These are phyloP conservation scores for Cyclophora punctaria DNA, from an alignment of 2,888 invertebrate genomes.

Conservation along the genomic window DNA sequence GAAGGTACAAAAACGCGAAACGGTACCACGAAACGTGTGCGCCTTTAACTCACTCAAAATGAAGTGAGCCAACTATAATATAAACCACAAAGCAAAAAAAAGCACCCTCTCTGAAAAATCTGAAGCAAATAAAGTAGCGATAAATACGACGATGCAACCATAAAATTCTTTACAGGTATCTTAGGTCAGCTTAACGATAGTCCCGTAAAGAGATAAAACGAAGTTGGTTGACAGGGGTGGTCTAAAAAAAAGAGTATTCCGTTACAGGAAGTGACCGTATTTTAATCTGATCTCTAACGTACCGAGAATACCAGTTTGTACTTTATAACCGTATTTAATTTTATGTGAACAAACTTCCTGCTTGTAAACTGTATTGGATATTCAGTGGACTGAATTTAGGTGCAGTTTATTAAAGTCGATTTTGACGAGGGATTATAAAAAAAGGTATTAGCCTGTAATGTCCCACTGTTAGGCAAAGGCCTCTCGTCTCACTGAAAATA, in stretches of 20 bases:
- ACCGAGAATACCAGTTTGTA: constrained; percentile 25
- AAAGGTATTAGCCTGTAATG: too few species aligned
- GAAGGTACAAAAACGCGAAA: too few species aligned
- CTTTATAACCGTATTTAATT: constrained; percentile 13
- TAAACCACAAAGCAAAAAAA: too few species aligned
- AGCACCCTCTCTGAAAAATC: too few species aligned
- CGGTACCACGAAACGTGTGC: too few species aligned
- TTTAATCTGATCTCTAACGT: constrained; percentile 39
- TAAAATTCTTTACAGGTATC: constrained; percentile 25
- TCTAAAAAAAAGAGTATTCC: constrained; percentile 41
- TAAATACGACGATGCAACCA: neutral
- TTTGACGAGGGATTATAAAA: too few species aligned
- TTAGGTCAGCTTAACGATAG: constrained; percentile 51
- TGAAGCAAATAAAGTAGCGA: too few species aligned
- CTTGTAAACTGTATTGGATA: neutral
- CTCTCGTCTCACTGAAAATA: too few species aligned
- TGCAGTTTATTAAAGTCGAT: too few species aligned
- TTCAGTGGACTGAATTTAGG: neutral
- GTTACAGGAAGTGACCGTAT: constrained; percentile 49
- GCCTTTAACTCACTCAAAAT: too few species aligned
- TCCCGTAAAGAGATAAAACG: constrained; percentile 45
- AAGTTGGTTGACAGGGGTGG: constrained; percentile 54
- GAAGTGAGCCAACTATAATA: too few species aligned
- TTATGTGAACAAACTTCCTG: neutral
- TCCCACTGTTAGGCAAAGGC: too few species aligned